Base-by-base conservation (phyloP, 2,888 invertebrate genomes). In the Philopedon plagiatum region DNA sequence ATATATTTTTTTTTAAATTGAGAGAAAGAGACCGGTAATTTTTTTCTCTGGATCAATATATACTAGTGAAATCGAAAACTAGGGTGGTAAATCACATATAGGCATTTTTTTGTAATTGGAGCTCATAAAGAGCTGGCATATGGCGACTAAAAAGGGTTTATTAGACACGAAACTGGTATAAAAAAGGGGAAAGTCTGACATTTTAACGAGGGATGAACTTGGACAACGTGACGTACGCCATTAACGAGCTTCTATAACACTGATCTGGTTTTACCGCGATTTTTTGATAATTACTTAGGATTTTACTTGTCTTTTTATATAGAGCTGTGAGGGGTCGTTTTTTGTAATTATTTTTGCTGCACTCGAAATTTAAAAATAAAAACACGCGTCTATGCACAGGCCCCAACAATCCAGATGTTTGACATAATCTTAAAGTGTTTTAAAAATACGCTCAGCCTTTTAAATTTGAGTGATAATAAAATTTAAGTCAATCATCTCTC, bases 101-200 rank as follows among this genome's bases (percentile, higher is more conserved):
- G 58, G 62, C 58, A 69, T 75, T 72, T 68, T 60, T 71, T 65
- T 39, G 69, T 75, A 75, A 72, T 72, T 75, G 69, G 71, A 65
- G 34, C 73, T 75, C 75, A 75, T 76, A 77, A 76, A 74, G 67
- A 80, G 77, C 79, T 76, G 77, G 77, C 80, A 79, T 80, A 81
- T 80, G 80, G 78, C 76, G 77, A 79, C 76, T 78, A 78, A 80
- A 79, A 71, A 39, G 82, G 81, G 80, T 81, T 81, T 79, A 81
- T 81, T 80, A 79, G 77, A 75, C 75, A 76, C 78, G 75, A 77
- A 76, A 73, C 73, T 68, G 58, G 65, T 71, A 77, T 76, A 79
- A 76, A 61, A 78, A 76, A 74, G 71, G 76, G 80, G 80, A 76
- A 76, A 78, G 79, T 76, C 80, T 80, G 81, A 81, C 81, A 81